Evolutionary conservation across 2,888 invertebrate species (phyloP).

Genomic region (Sympetrum striolatum): DNA sequence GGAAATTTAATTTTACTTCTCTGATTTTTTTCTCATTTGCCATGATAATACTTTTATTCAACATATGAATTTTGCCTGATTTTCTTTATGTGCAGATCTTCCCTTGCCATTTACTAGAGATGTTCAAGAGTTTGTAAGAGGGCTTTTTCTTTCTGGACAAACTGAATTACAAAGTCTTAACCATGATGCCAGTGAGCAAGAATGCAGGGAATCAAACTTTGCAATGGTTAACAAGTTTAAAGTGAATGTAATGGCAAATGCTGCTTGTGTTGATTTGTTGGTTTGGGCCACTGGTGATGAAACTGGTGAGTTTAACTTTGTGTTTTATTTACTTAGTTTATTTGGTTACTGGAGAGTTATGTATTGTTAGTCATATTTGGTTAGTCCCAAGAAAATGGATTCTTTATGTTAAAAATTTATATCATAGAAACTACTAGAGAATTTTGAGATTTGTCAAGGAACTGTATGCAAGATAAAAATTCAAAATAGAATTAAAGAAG

Average conservation of each 20-base stretch:
- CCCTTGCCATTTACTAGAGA: slow-evolving; percentile 91
- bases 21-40: too few species aligned
- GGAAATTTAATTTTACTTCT: too few species aligned
- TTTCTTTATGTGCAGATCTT: slow-evolving; percentile 65
- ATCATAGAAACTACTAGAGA: too few species aligned
- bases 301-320: slow-evolving; percentile 70
- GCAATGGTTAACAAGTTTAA: slow-evolving; percentile 88
- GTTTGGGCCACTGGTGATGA: slow-evolving; percentile 99
- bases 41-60: neutral
- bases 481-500: too few species aligned
- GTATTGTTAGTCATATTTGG: too few species aligned
- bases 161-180: slow-evolving; percentile 80
- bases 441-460: too few species aligned
- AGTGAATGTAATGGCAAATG: slow-evolving; percentile 95
- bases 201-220: slow-evolving; percentile 81
- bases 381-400: too few species aligned
- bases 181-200: slow-evolving; percentile 82
- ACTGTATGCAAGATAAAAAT: too few species aligned
- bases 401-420: too few species aligned
- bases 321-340: too few species aligned
- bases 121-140: slow-evolving; percentile 88
- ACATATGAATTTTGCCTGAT: neutral
- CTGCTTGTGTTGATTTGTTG: slow-evolving; percentile 94
- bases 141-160: slow-evolving; percentile 89
- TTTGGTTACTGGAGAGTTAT: too few species aligned